These are phyloP conservation scores for Hemicrepidius hirtus DNA, from an alignment of 2,888 invertebrate species.

Conservation along the genomic window DNA sequence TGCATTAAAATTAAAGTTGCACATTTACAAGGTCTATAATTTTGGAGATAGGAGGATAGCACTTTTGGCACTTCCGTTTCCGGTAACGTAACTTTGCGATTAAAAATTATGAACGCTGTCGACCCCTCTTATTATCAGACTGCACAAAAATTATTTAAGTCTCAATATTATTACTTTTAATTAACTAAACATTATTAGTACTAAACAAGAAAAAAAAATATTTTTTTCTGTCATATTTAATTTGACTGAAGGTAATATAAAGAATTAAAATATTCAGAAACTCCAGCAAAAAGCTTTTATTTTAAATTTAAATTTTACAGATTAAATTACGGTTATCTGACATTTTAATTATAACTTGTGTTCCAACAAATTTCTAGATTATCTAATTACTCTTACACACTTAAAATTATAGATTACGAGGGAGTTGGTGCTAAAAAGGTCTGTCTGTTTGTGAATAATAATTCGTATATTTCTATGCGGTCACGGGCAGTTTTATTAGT, in stretches of 20 bases:
- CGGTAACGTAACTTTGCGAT: conserved; percentile 33
- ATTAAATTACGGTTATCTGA: conserved; percentile 27
- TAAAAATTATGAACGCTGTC: conserved; percentile 20
- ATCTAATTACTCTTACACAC: conserved; percentile 49
- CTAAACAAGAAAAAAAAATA: too few species aligned
- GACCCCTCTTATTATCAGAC: background rate
- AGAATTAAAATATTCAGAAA: conserved; percentile 2
- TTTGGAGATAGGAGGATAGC: conserved; percentile 38
- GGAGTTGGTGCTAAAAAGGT: conserved; percentile 6
- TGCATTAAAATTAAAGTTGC: conserved; percentile 1
- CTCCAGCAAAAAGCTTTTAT: conserved; percentile 28
- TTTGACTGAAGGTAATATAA: background rate
- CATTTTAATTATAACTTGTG: conserved; percentile 37
- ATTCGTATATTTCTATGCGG: conserved; percentile 35
- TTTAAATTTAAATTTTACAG: conserved; percentile 16
- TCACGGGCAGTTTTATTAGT: conserved; percentile 35
- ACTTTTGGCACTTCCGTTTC: conserved; percentile 40
- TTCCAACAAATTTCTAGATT: conserved; percentile 53
- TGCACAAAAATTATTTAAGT: background rate
- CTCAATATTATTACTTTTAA: too few species aligned
- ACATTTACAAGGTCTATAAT: conserved; percentile 28
- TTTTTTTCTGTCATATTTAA: too few species aligned
- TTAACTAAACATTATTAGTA: too few species aligned
- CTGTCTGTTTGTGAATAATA: conserved; percentile 27
- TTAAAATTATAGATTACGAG: conserved; percentile 29